These are phyloP conservation scores for Perizoma flavofasciatum DNA, from an alignment of 2,888 invertebrate species.

Conservation along the genomic window DNA sequence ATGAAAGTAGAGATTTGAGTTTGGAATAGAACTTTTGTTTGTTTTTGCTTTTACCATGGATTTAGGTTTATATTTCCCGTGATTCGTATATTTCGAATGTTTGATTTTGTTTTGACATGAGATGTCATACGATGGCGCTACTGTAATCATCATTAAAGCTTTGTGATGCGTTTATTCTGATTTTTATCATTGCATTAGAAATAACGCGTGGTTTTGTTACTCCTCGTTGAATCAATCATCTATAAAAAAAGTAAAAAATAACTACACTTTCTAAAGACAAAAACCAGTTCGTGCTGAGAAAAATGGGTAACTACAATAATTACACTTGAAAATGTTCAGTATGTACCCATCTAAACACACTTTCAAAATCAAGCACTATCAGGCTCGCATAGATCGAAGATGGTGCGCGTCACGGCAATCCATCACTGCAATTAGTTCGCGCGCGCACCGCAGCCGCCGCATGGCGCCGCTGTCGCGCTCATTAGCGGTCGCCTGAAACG, in stretches of 20 bases:
- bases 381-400: constrained; percentile 44
- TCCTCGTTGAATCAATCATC: no score
- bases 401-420: constrained; percentile 60
- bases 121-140: constrained; percentile 49
- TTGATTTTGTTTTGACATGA: constrained; percentile 49
- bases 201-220: not conserved
- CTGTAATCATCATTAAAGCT: constrained; percentile 50
- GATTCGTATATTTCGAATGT: constrained; percentile 39
- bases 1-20: constrained; percentile 47
- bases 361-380: constrained; percentile 17
- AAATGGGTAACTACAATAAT: no score
- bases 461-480: constrained; percentile 74
- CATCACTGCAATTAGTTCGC: constrained; percentile 79
- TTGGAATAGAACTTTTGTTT: constrained; percentile 43
- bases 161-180: constrained; percentile 37
- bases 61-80: constrained; percentile 46
- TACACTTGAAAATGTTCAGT: no score
- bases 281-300: no score
- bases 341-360: no score
- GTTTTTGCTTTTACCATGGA: constrained; percentile 51
- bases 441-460: constrained; percentile 67
- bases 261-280: no score
- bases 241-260: no score
- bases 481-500: constrained; percentile 70
- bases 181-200: constrained; percentile 21